Base-by-base conservation (phyloP, 1,140 invertebrate species). In the Fopius arisanus region DNA sequence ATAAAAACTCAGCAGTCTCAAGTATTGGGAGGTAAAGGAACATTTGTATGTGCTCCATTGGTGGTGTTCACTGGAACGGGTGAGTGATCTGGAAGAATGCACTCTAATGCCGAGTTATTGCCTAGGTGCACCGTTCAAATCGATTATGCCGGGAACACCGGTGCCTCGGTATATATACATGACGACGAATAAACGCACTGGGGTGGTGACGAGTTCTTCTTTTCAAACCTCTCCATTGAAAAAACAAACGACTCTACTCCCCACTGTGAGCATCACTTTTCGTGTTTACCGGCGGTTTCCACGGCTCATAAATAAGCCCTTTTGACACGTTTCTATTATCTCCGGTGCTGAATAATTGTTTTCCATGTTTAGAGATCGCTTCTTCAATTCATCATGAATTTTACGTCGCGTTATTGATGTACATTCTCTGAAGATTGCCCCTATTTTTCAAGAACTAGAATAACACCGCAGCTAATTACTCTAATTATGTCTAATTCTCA, bases 21-120 rank as follows among this genome's bases (percentile, higher is more conserved):
- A 59, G 54, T 7, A 66, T n/a, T 31, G 33, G 26, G 33, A 68
- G 19, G 23, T n/a, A 5, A 37, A 62, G 54, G 54, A 59, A 26
- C 54, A 59, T 59, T 41, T 67, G 63, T 41, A 7, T 29, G 2
- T 12, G 29, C 70, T 71, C 72, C 29, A 29, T 66, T 67, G 70
- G 26, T 28, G 26, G 10, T 29, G 19, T 74, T 66, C 67, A 67
- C 65, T 76, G 31, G 19, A 23, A 23, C 54, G 54, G 2, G 5
- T 59, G 54, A 59, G 54, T 26, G 54, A 59, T 26, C 23, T 26
- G 19, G 54, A 71, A 74, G 67, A 74, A 70, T 63, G 67, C 40
- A 48, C 69, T 28, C 69, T 40, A 62, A 71, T 63, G 62, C 23
- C 54, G 23, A 59, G 54, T 28, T 28, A 59, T 59, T 26, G 54